phyloP scores from a whole-genome alignment of 2,888 invertebrate genomes.

The Synanthedon formicaeformis region DNA sequence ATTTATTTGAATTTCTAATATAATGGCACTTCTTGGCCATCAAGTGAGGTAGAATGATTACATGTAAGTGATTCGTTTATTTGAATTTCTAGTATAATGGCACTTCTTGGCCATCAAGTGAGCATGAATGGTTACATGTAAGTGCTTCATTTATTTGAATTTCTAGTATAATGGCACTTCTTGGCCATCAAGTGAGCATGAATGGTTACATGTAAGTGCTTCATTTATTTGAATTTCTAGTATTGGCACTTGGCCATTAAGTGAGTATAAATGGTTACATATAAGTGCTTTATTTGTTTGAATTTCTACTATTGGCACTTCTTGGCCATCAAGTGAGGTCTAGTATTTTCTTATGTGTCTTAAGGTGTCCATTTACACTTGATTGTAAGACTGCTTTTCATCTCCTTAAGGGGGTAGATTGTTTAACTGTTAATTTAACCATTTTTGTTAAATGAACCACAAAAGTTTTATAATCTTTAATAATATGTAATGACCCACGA shows the following conservation, averaged over 20 bases:
- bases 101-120: slow-evolving; percentile 14
- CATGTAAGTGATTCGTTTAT: slow-evolving; percentile 8
- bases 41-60: slow-evolving; percentile 8
- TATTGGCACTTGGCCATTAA: slow-evolving; percentile 12
- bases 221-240: not conserved
- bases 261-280: slow-evolving; percentile 9
- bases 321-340: too few species aligned
- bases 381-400: too few species aligned
- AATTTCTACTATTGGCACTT: too few species aligned
- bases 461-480: too few species aligned
- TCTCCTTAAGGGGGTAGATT: too few species aligned
- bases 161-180: slow-evolving; percentile 13
- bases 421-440: too few species aligned
- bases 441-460: too few species aligned
- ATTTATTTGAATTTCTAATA: not conserved
- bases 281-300: slow-evolving; percentile 6
- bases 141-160: slow-evolving; percentile 1
- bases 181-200: slow-evolving; percentile 11
- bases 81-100: slow-evolving; percentile 9
- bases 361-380: too few species aligned
- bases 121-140: slow-evolving; percentile 11
- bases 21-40: slow-evolving; percentile 9
- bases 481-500: too few species aligned
- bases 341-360: too few species aligned
- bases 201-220: slow-evolving; percentile 10